Evolutionary conservation across 1,140 invertebrate genomes (phyloP).

Genomic region (Hycleus cichorii): DNA sequence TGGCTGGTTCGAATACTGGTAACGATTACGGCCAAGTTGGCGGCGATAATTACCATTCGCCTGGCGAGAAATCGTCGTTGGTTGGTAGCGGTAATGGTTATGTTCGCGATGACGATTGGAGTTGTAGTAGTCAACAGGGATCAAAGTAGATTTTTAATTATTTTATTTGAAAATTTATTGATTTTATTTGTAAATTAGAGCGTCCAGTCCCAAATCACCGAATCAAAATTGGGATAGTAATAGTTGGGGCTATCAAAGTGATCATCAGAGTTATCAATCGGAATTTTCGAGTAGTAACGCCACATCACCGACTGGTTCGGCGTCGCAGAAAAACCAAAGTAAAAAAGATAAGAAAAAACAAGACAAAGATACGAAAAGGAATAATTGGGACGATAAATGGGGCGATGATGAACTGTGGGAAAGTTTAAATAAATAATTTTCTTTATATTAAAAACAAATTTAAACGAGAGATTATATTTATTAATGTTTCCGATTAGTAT

Average conservation of each 20-base stretch:
- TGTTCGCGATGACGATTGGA: conserved; percentile 42
- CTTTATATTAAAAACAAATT: not conserved
- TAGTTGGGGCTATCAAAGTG: conserved; percentile 35
- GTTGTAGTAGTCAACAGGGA: conserved; percentile 36
- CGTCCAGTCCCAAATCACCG: conserved; percentile 37
- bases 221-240: conserved; percentile 31
- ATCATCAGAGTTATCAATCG: conserved; percentile 29
- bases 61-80: conserved; percentile 47
- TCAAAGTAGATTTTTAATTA: conserved; percentile 29
- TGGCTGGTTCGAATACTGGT: conserved; percentile 50
- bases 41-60: conserved; percentile 41
- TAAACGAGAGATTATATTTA: no score
- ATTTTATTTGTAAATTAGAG: conserved; percentile 19
- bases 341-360: conserved; percentile 31
- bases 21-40: conserved; percentile 45
- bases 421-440: conserved; percentile 39
- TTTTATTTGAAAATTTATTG: not conserved
- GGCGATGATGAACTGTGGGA: conserved; percentile 44
- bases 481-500: no score
- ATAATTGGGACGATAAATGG: conserved; percentile 37
- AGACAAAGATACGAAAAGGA: conserved; percentile 25
- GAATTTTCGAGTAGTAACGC: conserved; percentile 19
- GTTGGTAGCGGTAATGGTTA: conserved; percentile 36
- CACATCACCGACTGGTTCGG: conserved; percentile 25
- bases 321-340: conserved; percentile 14